Base-by-base conservation (phyloP, 2,797 vertebrate genomes). In the Acipenser ruthenus region DNA sequence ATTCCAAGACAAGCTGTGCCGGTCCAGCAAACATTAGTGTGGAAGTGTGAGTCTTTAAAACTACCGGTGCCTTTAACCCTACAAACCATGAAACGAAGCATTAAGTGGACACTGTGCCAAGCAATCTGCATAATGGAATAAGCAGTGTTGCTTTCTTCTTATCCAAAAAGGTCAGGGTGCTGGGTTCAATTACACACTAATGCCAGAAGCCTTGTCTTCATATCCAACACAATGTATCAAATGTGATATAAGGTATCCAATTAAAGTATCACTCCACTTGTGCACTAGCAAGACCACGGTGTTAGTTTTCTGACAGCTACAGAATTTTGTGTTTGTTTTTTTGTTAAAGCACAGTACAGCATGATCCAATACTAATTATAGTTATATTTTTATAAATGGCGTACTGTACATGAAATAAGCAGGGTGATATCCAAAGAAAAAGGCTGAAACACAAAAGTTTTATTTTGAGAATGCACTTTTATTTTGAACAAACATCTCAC, bases 111-210 rank as follows among this genome's bases (percentile, higher is more conserved):
- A 58, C 12, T 58, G 12, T 58, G 55, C 10, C 9, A 58, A 58
- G n/a, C 12, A n/a, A 58, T 58, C 51, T 53, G 8, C 51, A n/a
- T 58, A 8, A 58, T 9, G 55, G 55, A 58, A n/a, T 10, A 58
- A 58, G 2, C 9, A 58, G 55, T 58, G 55, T 58, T 58, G 23
- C 23, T 37, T 37, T 37, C 23, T 37, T 37, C 55, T 58, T 58
- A 58, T n/a, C 55, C 12, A 13, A 13, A 58, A n/a, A 8, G 9
- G 9, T 58, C 10, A 37, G 23, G 55, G 12, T 58, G 55, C 55
- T 58, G 55, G 12, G 55, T 58, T 58, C 55, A 58, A 58, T 58
- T 58, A 58, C 12, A 58, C 55, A 7, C 12, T 58, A 58, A 58
- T 15, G 55, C 8, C 55, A 58, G 55, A 11, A 58, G 10, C 55